A percentile compares a stretch with the other conserved stretches of the same genome.
phyloP scores from a whole-genome alignment of 2,797 vertebrate species.

The Spheniscus humboldti region DNA sequence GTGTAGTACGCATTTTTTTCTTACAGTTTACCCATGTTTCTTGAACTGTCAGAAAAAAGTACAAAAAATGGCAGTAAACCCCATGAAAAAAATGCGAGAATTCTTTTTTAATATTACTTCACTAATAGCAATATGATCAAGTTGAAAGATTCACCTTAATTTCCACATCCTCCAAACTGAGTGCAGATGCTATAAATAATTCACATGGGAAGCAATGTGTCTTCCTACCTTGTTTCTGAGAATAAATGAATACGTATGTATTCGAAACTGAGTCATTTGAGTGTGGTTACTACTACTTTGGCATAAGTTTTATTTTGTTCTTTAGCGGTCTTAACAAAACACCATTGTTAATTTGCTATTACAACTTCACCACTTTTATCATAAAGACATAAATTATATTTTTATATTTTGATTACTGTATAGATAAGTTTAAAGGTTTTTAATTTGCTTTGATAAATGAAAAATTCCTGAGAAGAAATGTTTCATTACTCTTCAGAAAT shows the following conservation, averaged over 20 bases:
- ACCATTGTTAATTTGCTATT: neutral
- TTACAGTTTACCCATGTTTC: neutral
- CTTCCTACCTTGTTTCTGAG: neutral
- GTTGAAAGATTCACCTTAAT: neutral
- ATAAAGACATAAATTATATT: neutral
- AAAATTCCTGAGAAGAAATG: neutral
- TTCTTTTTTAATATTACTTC: neutral
- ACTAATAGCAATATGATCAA: neutral
- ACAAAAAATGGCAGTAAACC: neutral
- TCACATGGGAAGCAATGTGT: neutral
- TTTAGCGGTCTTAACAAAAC: neutral
- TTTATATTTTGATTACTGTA: neutral
- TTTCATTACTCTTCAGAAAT: neutral
- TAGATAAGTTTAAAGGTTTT: neutral
- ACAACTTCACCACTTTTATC: neutral
- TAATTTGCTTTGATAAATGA: neutral
- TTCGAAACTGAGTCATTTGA: neutral
- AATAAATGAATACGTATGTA: neutral
- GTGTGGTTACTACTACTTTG: neutral
- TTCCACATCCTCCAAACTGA: neutral
- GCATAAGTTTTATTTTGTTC: neutral
- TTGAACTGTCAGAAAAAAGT: neutral
- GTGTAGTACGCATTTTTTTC: rapidly evolving
- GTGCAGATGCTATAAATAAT: neutral
- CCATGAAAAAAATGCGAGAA: neutral